Percentiles rank a stretch among this genome's conserved stretches.
These are phyloP conservation scores for Opisthocomus hoazin DNA, from an alignment of 2,113 vertebrate genomes.

Conservation along the genomic window DNA sequence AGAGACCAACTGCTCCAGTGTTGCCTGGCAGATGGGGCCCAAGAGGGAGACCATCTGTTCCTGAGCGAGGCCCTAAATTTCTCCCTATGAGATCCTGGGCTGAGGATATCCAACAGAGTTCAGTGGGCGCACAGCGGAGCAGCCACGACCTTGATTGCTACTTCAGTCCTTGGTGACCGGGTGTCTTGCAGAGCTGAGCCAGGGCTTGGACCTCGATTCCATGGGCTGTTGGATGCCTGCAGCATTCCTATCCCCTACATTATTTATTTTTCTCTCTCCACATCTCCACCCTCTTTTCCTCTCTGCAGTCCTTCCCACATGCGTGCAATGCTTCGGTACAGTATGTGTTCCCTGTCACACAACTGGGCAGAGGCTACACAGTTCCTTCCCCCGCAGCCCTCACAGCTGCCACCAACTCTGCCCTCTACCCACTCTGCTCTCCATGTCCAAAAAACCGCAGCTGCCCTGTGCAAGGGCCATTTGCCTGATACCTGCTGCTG, in stretches of 20 bases:
- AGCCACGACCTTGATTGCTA: neutral
- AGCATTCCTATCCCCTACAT: neutral
- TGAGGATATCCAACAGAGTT: neutral
- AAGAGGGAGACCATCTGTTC: constrained; percentile 47
- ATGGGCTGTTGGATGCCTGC: neutral
- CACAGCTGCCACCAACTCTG: neutral
- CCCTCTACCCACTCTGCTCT: neutral
- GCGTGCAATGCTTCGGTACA: accelerated
- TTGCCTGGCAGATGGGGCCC: constrained; percentile 60
- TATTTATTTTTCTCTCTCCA: neutral
- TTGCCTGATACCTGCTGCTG: neutral
- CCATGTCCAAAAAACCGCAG: neutral
- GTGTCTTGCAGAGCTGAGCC: neutral
- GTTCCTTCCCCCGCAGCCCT: neutral
- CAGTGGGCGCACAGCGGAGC: neutral
- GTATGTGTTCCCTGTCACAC: neutral
- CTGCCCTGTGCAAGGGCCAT: neutral
- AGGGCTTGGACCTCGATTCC: neutral
- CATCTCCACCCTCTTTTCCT: neutral
- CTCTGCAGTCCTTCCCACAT: neutral
- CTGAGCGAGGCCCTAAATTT: neutral
- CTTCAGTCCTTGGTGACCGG: neutral
- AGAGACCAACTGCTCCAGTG: constrained; percentile 20
- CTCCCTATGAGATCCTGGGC: neutral
- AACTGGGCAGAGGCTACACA: neutral